A percentile compares a stretch with the other conserved stretches of the same genome.
Evolutionary conservation across 1,140 invertebrate genomes (phyloP).

Genomic region (Wasmannia auropunctata): DNA sequence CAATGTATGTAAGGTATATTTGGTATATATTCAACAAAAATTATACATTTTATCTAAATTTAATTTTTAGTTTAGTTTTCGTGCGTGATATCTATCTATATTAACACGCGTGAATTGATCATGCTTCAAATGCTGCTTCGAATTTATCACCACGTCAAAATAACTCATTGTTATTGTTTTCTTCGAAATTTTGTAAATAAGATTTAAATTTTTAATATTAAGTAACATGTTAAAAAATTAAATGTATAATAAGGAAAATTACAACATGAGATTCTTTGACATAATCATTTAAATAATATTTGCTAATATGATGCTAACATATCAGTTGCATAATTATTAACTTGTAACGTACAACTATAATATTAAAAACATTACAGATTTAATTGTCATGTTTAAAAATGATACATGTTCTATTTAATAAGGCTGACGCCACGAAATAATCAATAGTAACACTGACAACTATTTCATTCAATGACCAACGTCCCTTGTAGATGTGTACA

Average conservation of each 20-base stretch:
- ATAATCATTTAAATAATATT: not conserved
- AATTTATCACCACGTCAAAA: not conserved
- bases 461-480: not conserved
- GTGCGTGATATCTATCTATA: not conserved
- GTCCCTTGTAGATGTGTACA: not conserved
- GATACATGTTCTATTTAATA: no score
- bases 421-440: not conserved
- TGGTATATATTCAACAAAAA: not conserved
- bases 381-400: no score
- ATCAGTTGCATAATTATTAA: not conserved
- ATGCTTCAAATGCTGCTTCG: no score
- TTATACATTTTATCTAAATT: not conserved
- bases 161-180: not conserved
- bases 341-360: not conserved
- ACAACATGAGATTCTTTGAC: not conserved
- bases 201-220: not conserved
- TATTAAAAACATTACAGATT: no score
- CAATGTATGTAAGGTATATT: not conserved
- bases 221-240: not conserved
- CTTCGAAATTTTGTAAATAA: not conserved
- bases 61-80: not conserved
- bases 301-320: not conserved
- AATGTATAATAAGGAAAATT: not conserved
- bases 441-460: not conserved
- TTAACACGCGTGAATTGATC: not conserved